Conservation (phyloP, 1,140 invertebrate species). For the Armadillidium nasatum region DNA sequence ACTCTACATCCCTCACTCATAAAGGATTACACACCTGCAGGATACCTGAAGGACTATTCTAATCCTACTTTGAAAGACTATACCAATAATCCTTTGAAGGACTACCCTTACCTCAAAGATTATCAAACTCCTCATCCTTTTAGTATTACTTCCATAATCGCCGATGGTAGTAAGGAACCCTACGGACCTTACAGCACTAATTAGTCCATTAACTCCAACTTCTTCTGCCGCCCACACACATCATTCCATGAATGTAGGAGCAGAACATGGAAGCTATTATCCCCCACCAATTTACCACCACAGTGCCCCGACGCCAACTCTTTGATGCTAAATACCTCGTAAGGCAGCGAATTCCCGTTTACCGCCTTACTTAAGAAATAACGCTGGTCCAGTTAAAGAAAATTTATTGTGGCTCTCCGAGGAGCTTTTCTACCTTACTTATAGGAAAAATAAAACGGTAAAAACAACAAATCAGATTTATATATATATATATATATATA, state of each 20-base stretch:
- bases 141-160: constrained; percentile 44
- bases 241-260: constrained; percentile 14
- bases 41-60: constrained; percentile 44
- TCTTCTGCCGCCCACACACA: constrained; percentile 21
- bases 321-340: constrained; percentile 21
- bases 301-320: constrained; percentile 22
- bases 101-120: constrained; percentile 42
- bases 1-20: constrained; percentile 33
- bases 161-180: constrained; percentile 24
- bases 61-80: constrained; percentile 40
- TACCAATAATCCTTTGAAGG: constrained; percentile 35
- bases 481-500: no score
- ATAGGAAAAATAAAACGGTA: no score
- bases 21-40: constrained; percentile 37
- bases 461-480: no score
- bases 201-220: constrained; percentile 23
- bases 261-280: constrained; percentile 23
- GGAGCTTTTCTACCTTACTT: no score
- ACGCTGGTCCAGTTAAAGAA: no score
- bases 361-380: no score
- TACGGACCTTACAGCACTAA: constrained; percentile 17
- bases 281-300: constrained; percentile 22
- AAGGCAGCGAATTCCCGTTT: neutral
- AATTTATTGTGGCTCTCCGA: no score
- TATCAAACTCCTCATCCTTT: constrained; percentile 43